A percentile compares a stretch with the other conserved stretches of the same genome.
phyloP scores from a whole-genome alignment of 2,888 invertebrate species.

The Doris montereyensis region DNA sequence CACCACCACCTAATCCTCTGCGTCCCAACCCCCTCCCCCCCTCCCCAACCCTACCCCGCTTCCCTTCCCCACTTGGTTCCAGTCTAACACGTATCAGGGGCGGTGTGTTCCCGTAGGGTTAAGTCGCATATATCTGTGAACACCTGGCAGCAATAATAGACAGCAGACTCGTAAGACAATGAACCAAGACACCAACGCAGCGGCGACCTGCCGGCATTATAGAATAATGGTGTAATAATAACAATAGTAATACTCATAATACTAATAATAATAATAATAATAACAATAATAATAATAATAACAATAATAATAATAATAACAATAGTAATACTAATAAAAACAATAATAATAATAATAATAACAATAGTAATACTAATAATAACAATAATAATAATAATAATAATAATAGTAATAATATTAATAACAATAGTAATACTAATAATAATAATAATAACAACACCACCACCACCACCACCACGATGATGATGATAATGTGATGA shows the following conservation, averaged over 20 bases:
- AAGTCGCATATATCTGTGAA: too few species aligned
- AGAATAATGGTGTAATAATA: background rate
- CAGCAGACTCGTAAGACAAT: too few species aligned
- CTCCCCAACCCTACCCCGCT: too few species aligned
- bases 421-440: constrained; percentile 3
- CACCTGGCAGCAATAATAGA: too few species aligned
- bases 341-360: constrained; percentile 6
- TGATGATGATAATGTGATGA: background rate
- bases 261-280: background rate
- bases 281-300: background rate
- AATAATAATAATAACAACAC: constrained; percentile 10
- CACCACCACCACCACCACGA: background rate
- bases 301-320: background rate
- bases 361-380: constrained; percentile 3
- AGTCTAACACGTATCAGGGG: too few species aligned
- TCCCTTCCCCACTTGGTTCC: too few species aligned
- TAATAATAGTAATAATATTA: constrained; percentile 9
- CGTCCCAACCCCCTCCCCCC: too few species aligned
- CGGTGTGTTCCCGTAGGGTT: too few species aligned
- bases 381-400: constrained; percentile 2
- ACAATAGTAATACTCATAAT: background rate
- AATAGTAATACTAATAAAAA: background rate
- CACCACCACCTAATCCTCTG: too few species aligned
- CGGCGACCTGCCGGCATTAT: too few species aligned
- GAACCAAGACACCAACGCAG: too few species aligned